Conservation (phyloP, 2,797 vertebrate species). For the Chelidonichthys spinosus region DNA sequence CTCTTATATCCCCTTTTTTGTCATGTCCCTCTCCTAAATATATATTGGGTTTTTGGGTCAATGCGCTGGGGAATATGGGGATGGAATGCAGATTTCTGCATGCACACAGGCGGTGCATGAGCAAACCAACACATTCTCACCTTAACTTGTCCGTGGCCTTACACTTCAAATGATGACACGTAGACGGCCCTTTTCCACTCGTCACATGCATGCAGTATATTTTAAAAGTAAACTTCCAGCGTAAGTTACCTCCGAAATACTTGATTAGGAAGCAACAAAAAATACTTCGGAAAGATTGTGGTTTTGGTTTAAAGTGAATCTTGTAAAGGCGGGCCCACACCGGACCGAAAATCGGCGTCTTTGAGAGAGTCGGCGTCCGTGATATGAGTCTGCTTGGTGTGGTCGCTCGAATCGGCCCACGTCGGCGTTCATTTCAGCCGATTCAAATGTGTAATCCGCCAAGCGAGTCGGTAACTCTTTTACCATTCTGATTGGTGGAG, state of each 20-base stretch:
- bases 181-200: background rate
- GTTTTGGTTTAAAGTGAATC: background rate
- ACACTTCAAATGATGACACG: background rate
- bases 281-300: background rate
- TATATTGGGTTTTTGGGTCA: background rate
- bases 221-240: background rate
- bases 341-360: too few relatives aligned
- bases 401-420: too few relatives aligned
- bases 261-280: background rate
- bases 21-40: background rate
- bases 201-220: background rate
- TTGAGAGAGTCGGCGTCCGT: too few relatives aligned
- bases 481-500: too few relatives aligned
- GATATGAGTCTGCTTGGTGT: too few relatives aligned
- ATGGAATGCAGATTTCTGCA: background rate
- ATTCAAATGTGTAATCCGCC: too few relatives aligned
- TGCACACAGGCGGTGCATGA: too few relatives aligned
- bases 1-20: background rate
- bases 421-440: too few relatives aligned
- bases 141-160: background rate
- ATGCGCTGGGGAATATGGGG: background rate
- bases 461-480: too few relatives aligned
- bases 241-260: background rate
- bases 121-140: background rate
- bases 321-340: too few relatives aligned